A percentile compares a stretch with the other conserved stretches of the same genome.
Conservation (phyloP, 2,113 vertebrate genomes). For the Plectropomus leopardus region DNA sequence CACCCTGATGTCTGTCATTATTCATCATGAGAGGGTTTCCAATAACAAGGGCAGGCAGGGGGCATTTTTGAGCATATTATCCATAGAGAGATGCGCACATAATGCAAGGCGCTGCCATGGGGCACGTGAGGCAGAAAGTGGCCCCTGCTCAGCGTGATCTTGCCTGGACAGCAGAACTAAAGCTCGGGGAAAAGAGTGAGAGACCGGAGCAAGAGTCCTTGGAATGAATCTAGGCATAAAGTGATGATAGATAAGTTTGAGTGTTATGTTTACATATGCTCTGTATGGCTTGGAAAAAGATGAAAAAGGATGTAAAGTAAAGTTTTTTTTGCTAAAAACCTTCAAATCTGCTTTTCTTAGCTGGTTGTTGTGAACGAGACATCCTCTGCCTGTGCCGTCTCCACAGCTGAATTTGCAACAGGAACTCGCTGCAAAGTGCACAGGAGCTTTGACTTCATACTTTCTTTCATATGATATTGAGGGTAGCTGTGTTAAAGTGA, state of each 20-base stretch:
- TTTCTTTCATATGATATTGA: slow-evolving; percentile 50
- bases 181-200: slow-evolving; percentile 38
- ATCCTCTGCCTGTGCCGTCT: slow-evolving; percentile 3
- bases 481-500: slow-evolving; percentile 56
- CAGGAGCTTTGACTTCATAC: slow-evolving; percentile 28
- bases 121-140: slow-evolving; percentile 57
- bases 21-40: slow-evolving; percentile 83
- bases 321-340: not conserved
- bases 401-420: slow-evolving; percentile 33
- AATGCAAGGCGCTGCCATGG: slow-evolving; percentile 70
- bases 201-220: slow-evolving; percentile 48
- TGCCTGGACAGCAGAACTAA: slow-evolving; percentile 54
- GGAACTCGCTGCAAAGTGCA: slow-evolving; percentile 33
- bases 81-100: slow-evolving; percentile 70
- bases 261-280: slow-evolving; percentile 52
- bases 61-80: slow-evolving; percentile 80
- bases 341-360: slow-evolving; percentile 1
- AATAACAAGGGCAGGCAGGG: slow-evolving; percentile 86
- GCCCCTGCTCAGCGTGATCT: slow-evolving; percentile 53
- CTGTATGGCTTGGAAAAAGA: slow-evolving; percentile 34
- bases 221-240: slow-evolving; percentile 58
- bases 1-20: slow-evolving; percentile 85
- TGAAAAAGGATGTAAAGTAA: slow-evolving; percentile 41
- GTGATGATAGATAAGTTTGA: slow-evolving; percentile 41
- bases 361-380: slow-evolving; percentile 27